phyloP scores from a whole-genome alignment of 1,140 invertebrate genomes.

The Papilio polyxenes region DNA sequence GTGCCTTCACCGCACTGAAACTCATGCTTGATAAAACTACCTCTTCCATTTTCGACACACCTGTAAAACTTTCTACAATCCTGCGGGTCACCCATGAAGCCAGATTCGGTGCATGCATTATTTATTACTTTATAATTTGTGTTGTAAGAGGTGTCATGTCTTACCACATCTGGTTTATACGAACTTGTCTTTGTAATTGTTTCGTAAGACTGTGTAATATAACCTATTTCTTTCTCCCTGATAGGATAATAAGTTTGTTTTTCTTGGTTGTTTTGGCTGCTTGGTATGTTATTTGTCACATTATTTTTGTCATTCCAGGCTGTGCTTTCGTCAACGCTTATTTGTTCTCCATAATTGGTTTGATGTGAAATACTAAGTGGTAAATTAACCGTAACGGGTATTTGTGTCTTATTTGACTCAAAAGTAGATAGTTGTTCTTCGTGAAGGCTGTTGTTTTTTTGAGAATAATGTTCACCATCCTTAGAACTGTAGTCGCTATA shows the following conservation, averaged over 20 bases:
- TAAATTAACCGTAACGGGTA: background rate
- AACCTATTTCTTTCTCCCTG: slow-evolving; percentile 24
- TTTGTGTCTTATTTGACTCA: slow-evolving; percentile 11
- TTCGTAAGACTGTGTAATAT: slow-evolving; percentile 29
- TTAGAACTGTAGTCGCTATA: slow-evolving; percentile 25
- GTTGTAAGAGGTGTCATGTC: slow-evolving; percentile 31
- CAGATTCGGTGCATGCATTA: slow-evolving; percentile 73
- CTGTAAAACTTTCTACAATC: slow-evolving; percentile 86
- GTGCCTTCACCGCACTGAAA: slow-evolving; percentile 85
- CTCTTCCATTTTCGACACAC: slow-evolving; percentile 83
- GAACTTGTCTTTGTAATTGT: slow-evolving; percentile 24
- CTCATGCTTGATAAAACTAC: slow-evolving; percentile 82
- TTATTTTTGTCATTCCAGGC: background rate
- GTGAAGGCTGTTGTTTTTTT: background rate
- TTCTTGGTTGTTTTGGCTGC: slow-evolving; percentile 15
- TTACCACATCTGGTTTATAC: background rate
- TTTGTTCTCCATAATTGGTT: slow-evolving; percentile 49
- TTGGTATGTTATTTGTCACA: background rate
- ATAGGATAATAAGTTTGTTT: slow-evolving; percentile 29
- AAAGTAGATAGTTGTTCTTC: background rate
- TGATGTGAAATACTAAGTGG: slow-evolving; percentile 32
- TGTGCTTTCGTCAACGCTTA: slow-evolving; percentile 39
- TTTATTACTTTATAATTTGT: slow-evolving; percentile 38
- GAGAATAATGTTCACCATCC: background rate
- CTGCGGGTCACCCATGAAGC: slow-evolving; percentile 81